Percentiles rank a stretch among this genome's conserved stretches.
Conservation (phyloP, 2,113 vertebrate species). For the Herpetotheres cachinnans region DNA sequence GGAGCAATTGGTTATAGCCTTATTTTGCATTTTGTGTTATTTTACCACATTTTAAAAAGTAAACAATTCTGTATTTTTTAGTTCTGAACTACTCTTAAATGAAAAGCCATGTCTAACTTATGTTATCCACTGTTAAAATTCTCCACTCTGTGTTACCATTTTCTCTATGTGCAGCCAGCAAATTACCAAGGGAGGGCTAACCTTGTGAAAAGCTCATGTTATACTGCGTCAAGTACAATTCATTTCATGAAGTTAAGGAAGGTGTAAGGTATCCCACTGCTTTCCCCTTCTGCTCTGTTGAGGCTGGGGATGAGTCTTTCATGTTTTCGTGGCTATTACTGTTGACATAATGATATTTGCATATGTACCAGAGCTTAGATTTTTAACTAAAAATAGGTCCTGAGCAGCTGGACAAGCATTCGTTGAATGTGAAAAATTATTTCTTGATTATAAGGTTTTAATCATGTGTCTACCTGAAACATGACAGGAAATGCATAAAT, state of each 20-base stretch:
- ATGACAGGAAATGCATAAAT: neutral
- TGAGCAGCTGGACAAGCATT: neutral
- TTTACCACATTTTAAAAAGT: neutral
- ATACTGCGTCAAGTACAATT: neutral
- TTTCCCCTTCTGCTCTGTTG: neutral
- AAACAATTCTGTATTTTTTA: neutral
- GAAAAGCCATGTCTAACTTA: rapidly evolving
- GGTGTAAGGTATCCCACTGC: neutral
- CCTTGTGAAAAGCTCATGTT: neutral
- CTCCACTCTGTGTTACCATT: neutral
- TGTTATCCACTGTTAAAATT: neutral
- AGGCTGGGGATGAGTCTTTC: neutral
- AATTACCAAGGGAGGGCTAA: neutral
- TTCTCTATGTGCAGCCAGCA: neutral
- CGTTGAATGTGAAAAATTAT: neutral
- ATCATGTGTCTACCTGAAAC: neutral
- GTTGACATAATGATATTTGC: neutral
- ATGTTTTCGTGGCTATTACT: neutral
- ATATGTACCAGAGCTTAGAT: neutral
- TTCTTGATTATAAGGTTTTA: neutral
- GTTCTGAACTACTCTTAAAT: neutral
- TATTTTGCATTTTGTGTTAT: neutral
- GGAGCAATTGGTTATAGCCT: neutral
- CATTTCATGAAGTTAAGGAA: neutral
- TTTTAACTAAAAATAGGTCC: conserved; percentile 26